Base-by-base conservation (phyloP, 92 coral and sea anemone genomes). In the Muricea muricata region DNA sequence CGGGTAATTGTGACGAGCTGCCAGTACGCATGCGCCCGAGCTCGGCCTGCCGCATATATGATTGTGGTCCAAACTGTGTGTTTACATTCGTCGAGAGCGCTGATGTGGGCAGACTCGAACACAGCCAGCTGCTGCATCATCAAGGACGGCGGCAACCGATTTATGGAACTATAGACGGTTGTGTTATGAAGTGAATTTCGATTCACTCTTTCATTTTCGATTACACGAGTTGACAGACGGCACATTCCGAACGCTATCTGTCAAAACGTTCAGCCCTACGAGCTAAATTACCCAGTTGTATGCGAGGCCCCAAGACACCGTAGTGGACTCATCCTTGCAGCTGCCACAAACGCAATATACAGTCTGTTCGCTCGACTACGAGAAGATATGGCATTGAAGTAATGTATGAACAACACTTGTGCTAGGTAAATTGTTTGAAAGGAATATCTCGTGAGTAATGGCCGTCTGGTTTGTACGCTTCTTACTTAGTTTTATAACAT, bases 1-100 rank as follows among this genome's bases (percentile, higher is more conserved):
- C 25, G 21, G 6, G 65, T 56, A 33, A 56, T 78, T 32, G 80
- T 54, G 4, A 15, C 12, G 8, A 18, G 21, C 48, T 9, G 24
- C 13, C 26, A 13, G 14, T 34, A 37, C 83, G 71, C 83, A 78
- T 78, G 83, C 83, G 83, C 33, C 12, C 0, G 26, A 7, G 48
- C 30, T 24, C 17, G 65, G 65, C 65, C 12, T 15, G 33, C 71
- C 56, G 83, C 83, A 78, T 78, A 78, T 56, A 78, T 58, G 83
- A 61, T 58, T 78, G 83, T 21, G 83, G 83, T 57, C 55, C 31
- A 55, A 78, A 57, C 58, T 46, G 71, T 35, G 55, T 78, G 52
- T 78, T 78, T 78, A 58, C 70, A 78, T 78, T 78, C 35, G 83
- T 57, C 29, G 71, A 78, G 71, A 32, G 71, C 20, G 52, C 55